Conservation (phyloP, 2,113 vertebrate species). For the Eudorcas thomsonii region DNA sequence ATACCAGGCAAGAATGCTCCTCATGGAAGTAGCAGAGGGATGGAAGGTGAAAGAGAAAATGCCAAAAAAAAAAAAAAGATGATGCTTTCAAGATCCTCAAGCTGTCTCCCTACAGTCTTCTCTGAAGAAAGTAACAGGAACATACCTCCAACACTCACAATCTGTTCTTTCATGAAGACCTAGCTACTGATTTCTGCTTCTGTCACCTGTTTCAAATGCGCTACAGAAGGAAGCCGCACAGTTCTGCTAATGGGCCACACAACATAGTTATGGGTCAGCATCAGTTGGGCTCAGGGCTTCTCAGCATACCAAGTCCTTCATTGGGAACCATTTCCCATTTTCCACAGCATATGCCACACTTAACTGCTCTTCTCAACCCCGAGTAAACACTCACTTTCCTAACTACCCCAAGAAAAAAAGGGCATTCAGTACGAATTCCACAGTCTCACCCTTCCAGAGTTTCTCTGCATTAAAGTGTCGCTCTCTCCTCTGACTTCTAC, state of each 20-base stretch:
- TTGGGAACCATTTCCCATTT: slow-evolving; percentile 1
- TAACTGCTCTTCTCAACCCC: neutral
- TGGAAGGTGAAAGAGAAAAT: neutral
- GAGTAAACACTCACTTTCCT: neutral
- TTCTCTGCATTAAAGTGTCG: neutral
- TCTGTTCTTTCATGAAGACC: neutral
- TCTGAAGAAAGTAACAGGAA: neutral
- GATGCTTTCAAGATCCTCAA: neutral
- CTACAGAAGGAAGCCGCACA: neutral
- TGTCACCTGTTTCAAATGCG: neutral
- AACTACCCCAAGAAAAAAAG: neutral
- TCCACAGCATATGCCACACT: neutral
- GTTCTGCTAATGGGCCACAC: neutral
- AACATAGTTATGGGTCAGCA: neutral
- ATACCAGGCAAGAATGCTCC: neutral
- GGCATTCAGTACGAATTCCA: neutral
- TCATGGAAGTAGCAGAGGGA: neutral
- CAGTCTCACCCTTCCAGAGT: neutral
- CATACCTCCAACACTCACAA: neutral
- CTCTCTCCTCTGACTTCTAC: neutral
- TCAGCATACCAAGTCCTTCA: neutral
- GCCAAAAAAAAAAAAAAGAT: neutral
- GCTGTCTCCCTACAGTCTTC: neutral
- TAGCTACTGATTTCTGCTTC: neutral
- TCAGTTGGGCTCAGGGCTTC: neutral